Conservation (phyloP, 1,140 invertebrate species). For the Drosophila tropicalis region DNA sequence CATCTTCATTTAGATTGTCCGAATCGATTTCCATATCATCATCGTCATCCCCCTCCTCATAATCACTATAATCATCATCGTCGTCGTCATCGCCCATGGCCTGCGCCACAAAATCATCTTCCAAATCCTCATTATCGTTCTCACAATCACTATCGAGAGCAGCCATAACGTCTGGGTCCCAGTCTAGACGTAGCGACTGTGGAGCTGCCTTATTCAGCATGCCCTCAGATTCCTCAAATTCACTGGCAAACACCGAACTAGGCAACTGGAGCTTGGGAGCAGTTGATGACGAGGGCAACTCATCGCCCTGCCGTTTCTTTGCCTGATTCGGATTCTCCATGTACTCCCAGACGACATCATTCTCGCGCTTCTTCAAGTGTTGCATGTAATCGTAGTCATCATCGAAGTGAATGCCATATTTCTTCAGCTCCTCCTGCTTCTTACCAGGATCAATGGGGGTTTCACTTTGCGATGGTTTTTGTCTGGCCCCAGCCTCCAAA, state of each 20-base stretch:
- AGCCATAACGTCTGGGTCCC: conserved; percentile 96
- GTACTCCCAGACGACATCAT: conserved; percentile 80
- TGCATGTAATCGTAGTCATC: conserved; percentile 98
- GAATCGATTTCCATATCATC: conserved; percentile 82
- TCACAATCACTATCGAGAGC: conserved; percentile 97
- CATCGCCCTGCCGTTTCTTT: conserved; percentile 49
- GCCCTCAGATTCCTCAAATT: conserved; percentile 94
- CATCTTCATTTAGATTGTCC: conserved; percentile 83
- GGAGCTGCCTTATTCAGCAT: conserved; percentile 94
- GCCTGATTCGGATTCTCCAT: conserved; percentile 78
- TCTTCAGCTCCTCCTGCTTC: conserved; percentile 90
- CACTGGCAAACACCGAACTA: conserved; percentile 93
- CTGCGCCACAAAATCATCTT: conserved; percentile 95
- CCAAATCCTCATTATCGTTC: conserved; percentile 92
- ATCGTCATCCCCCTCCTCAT: conserved; percentile 77
- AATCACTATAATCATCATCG: conserved; percentile 84
- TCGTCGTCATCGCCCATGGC: conserved; percentile 87
- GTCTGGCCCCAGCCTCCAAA: conserved; percentile 82
- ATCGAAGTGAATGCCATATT: conserved; percentile 97
- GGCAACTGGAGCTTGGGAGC: conserved; percentile 86
- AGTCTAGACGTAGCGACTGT: conserved; percentile 88
- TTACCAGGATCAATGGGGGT: conserved; percentile 83
- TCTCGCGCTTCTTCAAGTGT: conserved; percentile 90
- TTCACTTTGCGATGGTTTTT: conserved; percentile 47
- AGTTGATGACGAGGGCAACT: conserved; percentile 36